Conservation (phyloP, 37 sponge, comb jelly and placozoan genomes). For the Beroe ovata region DNA sequence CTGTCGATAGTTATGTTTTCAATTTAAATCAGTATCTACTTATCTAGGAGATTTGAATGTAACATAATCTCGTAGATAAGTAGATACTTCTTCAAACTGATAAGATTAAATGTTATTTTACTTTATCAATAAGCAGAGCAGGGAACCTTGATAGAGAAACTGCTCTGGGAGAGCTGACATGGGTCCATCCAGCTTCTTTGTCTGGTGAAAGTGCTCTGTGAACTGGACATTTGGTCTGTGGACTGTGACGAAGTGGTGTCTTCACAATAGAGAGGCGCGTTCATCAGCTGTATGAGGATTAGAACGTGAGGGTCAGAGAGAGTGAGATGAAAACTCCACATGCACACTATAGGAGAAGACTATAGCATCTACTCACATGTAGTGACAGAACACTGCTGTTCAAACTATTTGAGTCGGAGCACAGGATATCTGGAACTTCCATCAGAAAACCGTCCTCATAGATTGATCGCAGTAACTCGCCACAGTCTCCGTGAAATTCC, state of each 20-base stretch:
- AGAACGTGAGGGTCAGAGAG: background rate
- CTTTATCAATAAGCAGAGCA: too few relatives aligned
- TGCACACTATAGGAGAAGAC: too few relatives aligned
- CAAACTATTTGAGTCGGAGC: conserved; percentile 4
- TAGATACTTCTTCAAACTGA: too few relatives aligned
- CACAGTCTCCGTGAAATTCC: conserved; percentile 52
- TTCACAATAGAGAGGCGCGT: conserved; percentile 49
- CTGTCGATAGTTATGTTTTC: too few relatives aligned
- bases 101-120: too few relatives aligned
- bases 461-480: background rate
- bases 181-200: conserved; percentile 61
- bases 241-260: conserved; percentile 54
- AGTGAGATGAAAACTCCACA: too few relatives aligned
- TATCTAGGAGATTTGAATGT: too few relatives aligned
- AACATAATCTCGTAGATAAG: too few relatives aligned
- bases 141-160: conserved; percentile 13
- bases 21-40: too few relatives aligned
- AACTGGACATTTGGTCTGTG: background rate
- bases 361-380: conserved; percentile 26
- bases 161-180: background rate
- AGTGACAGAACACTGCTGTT: conserved; percentile 17
- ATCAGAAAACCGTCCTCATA: conserved; percentile 41
- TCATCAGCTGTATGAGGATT: background rate
- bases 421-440: conserved; percentile 62
- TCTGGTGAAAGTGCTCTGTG: conserved; percentile 7